Percentiles rank a stretch among this genome's conserved stretches.
These are phyloP conservation scores for Netta rufina DNA, from an alignment of 2,797 vertebrate genomes.

Conservation along the genomic window DNA sequence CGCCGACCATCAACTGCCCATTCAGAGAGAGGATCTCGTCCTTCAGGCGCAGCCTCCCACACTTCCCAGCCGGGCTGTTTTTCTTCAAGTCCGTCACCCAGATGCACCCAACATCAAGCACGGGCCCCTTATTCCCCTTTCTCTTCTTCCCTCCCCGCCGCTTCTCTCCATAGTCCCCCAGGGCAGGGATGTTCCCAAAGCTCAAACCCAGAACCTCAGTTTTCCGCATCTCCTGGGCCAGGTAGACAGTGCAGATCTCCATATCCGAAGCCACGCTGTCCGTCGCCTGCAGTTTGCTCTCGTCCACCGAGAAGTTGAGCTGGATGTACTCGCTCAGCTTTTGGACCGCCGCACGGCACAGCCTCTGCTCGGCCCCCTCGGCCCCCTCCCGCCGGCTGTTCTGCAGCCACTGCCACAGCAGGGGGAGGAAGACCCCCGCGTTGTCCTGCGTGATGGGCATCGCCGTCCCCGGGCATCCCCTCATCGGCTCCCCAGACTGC, in stretches of 20 bases:
- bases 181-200: conserved; percentile 95
- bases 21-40: conserved; percentile 95
- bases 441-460: conserved; percentile 99
- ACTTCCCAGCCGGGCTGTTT: conserved; percentile 88
- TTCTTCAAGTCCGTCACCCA: conserved; percentile 97
- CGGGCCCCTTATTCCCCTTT: conserved; percentile 85
- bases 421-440: conserved; percentile 86
- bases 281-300: conserved; percentile 57
- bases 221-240: conserved; percentile 83
- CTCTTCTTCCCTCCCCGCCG: conserved; percentile 86
- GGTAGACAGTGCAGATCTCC: conserved; percentile 88
- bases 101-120: conserved; percentile 93
- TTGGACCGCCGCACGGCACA: conserved; percentile 88
- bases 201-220: conserved; percentile 87
- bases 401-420: conserved; percentile 89
- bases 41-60: conserved; percentile 88
- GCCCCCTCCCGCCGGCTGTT: conserved; percentile 75
- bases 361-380: conserved; percentile 72
- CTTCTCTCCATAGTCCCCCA: conserved; percentile 90
- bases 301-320: conserved; percentile 88
- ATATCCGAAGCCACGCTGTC: conserved; percentile 75
- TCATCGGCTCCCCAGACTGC: conserved; percentile 54
- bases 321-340: conserved; percentile 95
- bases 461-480: conserved; percentile 72
- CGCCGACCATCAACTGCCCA: conserved; percentile 95